Conservation (phyloP, 2,113 vertebrate genomes). For the Centropus unirufus region DNA sequence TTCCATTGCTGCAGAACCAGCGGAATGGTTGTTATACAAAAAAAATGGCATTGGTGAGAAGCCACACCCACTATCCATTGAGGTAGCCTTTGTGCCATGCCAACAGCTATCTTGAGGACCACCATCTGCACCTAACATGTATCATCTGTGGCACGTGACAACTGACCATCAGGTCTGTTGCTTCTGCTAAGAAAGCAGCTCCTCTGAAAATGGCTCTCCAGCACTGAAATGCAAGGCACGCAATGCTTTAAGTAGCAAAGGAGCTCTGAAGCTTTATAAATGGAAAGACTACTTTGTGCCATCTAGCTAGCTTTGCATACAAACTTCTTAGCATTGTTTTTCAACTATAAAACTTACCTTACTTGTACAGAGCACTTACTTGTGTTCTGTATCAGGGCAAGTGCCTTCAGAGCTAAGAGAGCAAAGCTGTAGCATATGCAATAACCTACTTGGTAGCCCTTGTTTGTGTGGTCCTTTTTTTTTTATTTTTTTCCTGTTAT, state of each 20-base stretch:
- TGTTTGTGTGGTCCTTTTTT: not conserved
- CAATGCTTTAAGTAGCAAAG: not conserved
- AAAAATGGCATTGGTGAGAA: not conserved
- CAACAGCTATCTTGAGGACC: fast-evolving
- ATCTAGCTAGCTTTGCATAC: not conserved
- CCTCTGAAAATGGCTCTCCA: not conserved
- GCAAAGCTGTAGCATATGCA: not conserved
- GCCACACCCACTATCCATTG: not conserved
- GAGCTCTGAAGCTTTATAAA: not conserved
- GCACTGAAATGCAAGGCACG: fast-evolving
- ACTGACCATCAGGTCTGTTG: not conserved
- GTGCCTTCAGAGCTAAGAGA: not conserved
- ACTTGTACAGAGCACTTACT: not conserved
- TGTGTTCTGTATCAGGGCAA: not conserved
- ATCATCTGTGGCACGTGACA: fast-evolving
- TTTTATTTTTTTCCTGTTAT: no score
- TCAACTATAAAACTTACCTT: not conserved
- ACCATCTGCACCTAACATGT: not conserved
- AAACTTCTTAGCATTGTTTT: not conserved
- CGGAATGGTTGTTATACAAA: not conserved
- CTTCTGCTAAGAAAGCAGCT: not conserved
- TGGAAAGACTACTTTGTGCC: not conserved
- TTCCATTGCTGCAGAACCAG: not conserved
- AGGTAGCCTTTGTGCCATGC: fast-evolving
- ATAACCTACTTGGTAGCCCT: not conserved